Evolutionary conservation across 30 jellyfish, hydroid and myxozoan genomes (phyloP).

Genomic region (Cassiopea andromeda): DNA sequence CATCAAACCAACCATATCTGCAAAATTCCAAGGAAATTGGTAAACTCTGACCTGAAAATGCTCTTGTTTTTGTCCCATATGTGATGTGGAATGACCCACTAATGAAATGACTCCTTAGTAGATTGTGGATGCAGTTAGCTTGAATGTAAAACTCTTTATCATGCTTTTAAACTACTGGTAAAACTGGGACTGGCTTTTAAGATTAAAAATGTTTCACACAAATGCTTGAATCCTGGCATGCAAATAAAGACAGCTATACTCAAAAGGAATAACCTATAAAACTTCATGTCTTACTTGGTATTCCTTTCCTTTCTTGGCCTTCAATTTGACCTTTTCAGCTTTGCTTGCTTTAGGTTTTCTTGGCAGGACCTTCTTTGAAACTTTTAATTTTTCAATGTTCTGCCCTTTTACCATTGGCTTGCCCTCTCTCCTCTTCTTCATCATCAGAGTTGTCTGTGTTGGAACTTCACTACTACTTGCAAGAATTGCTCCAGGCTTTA

Average conservation of each 20-base stretch:
- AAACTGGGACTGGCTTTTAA: no score
- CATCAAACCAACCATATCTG: no score
- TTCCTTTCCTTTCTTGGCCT: slow-evolving; percentile 36
- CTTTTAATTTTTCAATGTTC: slow-evolving; percentile 15
- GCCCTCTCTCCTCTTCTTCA: slow-evolving; percentile 42
- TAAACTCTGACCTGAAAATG: no score
- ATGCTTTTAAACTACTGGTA: no score
- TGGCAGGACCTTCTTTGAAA: slow-evolving; percentile 30
- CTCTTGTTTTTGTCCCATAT: no score
- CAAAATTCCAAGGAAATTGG: no score
- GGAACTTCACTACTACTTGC: slow-evolving; percentile 16
- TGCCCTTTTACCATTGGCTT: slow-evolving; percentile 10
- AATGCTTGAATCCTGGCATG: background rate
- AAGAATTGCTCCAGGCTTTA: slow-evolving; percentile 69
- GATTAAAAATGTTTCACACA: no score
- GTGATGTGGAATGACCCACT: no score
- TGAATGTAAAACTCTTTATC: no score
- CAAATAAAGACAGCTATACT: background rate
- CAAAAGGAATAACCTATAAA: background rate
- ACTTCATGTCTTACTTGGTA: slow-evolving; percentile 20
- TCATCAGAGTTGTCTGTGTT: slow-evolving; percentile 15
- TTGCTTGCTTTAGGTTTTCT: slow-evolving; percentile 47
- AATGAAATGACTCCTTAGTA: no score
- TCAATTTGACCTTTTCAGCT: slow-evolving; percentile 28
- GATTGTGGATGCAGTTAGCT: no score